Evolutionary conservation across 2,888 invertebrate genomes (phyloP), one percentile per base, ranked within the genome.

Genomic region (Tenthredo livida): DNA sequence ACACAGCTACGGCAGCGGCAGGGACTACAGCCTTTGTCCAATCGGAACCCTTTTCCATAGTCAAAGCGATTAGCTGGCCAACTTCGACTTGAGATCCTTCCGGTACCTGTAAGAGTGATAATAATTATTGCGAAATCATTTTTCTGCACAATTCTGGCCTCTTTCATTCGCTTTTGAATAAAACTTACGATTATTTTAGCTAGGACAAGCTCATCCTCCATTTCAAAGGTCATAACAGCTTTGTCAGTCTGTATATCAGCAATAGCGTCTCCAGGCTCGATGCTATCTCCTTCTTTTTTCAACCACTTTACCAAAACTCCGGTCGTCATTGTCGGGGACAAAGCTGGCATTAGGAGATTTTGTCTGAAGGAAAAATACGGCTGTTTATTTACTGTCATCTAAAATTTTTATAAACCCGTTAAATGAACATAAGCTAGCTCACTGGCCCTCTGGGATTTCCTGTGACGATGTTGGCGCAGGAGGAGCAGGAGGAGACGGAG

Each of bases 171-270:
- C 12, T 1, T n/a, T 21, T 58, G 10, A 21, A 61, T 83, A 50
- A 83, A 1, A 83, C 88, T 84, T 90, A 95, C 95, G 89, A 96
- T 89, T 89, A 96, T 95, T 91, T 95, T 96, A 0, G 95, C 95
- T 80, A 96, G 89, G 77, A 94, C 93, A 15, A 94, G 95, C 87
- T 95, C 95, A 73, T 96, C 96, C 86, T 96, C 96, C 77, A 93
- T 92, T 90, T 96, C 96, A 89, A 96, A 94, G 7, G 94, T 93
- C 90, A 96, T 94, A 0, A 95, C 94, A 84, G 96, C 95, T 92
- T 96, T 96, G 90, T 96, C 96, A 0, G 96, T 96, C 91, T 96
- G 95, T 88, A 96, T 95, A 85, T 96, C 96, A 90, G 96, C 96
- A 7, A 96, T 88, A 5, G 95, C 94, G 91, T 96, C 96, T 15